Evolutionary conservation across 2,797 vertebrate genomes (phyloP).

Genomic region (Falco concolor): DNA sequence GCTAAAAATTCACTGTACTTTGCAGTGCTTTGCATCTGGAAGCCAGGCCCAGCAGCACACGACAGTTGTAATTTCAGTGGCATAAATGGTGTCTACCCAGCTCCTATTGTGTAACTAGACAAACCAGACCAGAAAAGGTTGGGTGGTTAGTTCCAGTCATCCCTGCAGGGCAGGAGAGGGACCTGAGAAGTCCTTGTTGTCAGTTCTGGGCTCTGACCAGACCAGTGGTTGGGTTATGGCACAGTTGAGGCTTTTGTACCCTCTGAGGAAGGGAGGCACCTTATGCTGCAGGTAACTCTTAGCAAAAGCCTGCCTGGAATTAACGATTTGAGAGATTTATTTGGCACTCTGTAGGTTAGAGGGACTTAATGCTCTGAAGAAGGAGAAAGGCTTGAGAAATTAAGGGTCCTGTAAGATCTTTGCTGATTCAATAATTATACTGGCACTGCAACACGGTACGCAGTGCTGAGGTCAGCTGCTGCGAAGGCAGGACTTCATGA

Average conservation of each 20-base stretch:
- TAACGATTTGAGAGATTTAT: neutral
- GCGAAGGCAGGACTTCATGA: neutral
- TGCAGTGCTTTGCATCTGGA: neutral
- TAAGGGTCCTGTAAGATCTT: neutral
- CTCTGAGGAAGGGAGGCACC: neutral
- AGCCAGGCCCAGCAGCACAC: neutral
- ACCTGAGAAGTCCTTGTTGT: neutral
- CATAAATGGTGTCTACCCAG: neutral
- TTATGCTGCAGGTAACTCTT: neutral
- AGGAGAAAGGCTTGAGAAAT: neutral
- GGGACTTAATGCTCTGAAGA: neutral
- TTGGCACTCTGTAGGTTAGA: neutral
- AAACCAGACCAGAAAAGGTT: neutral
- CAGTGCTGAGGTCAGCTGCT: constrained; percentile 1
- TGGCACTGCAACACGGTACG: fast-evolving
- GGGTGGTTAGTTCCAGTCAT: neutral
- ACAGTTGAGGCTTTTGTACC: neutral
- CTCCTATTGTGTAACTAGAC: neutral
- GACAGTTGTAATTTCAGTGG: neutral
- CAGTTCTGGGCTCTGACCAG: neutral
- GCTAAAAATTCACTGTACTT: neutral
- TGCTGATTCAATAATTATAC: neutral
- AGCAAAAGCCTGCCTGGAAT: neutral
- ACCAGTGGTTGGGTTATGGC: fast-evolving
- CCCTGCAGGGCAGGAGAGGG: neutral